Evolutionary conservation across 2,113 vertebrate species (phyloP).

Genomic region (Toxostoma redivivum): DNA sequence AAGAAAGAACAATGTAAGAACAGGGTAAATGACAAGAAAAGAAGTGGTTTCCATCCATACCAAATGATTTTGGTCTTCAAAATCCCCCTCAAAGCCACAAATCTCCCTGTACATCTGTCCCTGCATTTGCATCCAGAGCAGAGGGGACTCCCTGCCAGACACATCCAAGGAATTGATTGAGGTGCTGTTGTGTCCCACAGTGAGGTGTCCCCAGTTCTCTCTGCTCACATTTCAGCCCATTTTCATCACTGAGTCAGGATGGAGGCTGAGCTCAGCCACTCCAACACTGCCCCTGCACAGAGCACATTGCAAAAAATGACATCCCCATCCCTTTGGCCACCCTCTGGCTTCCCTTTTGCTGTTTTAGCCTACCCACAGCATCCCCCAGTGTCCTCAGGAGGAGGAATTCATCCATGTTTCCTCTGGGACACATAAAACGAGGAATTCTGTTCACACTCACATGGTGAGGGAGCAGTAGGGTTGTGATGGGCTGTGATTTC

Average conservation of each 20-base stretch:
- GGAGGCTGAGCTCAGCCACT: background rate
- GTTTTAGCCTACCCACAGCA: background rate
- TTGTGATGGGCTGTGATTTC: background rate
- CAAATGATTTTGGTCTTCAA: background rate
- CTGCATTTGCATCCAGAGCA: background rate
- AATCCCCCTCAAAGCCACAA: background rate
- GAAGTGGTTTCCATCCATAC: background rate
- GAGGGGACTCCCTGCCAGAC: background rate
- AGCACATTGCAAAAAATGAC: background rate
- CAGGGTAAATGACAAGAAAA: background rate
- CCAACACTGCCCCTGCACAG: background rate
- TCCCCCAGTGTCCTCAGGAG: background rate
- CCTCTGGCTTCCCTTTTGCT: background rate
- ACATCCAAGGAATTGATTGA: background rate
- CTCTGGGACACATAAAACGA: background rate
- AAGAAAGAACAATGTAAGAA: rapidly evolving
- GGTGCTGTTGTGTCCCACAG: background rate
- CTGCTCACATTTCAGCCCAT: background rate
- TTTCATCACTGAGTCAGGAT: background rate
- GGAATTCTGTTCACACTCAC: background rate
- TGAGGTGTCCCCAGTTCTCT: background rate
- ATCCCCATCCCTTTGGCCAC: background rate
- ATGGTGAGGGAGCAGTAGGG: background rate
- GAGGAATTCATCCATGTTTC: background rate
- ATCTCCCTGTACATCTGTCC: background rate